A percentile compares a stretch with the other conserved stretches of the same genome.
phyloP scores from a whole-genome alignment of 2,113 vertebrate genomes.

The Esox niger region DNA sequence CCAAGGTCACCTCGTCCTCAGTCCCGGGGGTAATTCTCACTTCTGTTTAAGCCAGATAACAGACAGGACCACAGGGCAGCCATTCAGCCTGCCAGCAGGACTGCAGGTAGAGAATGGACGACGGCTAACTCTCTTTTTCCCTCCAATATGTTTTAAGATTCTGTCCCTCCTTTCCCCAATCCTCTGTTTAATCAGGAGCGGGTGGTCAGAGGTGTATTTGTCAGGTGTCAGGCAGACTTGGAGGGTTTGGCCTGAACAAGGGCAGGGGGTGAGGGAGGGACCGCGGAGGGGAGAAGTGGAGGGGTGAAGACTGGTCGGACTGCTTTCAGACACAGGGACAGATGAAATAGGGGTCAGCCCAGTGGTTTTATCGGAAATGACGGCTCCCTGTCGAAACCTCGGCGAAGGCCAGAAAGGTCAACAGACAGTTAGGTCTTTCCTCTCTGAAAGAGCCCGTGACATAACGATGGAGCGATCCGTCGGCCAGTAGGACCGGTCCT shows the following conservation, averaged over 20 bases:
- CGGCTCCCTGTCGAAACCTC: constrained; percentile 10
- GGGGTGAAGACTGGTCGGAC: no score
- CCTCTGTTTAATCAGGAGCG: constrained; percentile 50
- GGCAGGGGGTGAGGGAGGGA: constrained; percentile 25
- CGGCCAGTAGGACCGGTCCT: constrained; percentile 1
- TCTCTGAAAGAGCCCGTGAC: constrained; percentile 8
- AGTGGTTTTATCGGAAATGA: no score
- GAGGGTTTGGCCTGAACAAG: constrained; percentile 12
- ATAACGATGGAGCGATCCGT: constrained; percentile 5
- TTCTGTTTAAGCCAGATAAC: constrained; percentile 63
- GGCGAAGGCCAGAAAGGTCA: not conserved
- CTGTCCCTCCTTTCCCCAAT: constrained; percentile 32
- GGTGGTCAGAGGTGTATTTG: constrained; percentile 34
- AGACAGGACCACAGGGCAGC: constrained; percentile 11
- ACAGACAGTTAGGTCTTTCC: not conserved
- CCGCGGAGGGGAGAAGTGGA: constrained; percentile 25
- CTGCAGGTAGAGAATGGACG: constrained; percentile 38
- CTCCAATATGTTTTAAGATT: constrained; percentile 30
- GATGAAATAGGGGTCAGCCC: no score
- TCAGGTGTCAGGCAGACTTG: constrained; percentile 31
- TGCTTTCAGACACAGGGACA: constrained; percentile 40
- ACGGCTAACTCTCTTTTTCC: constrained; percentile 5
- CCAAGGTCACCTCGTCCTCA: constrained; percentile 52
- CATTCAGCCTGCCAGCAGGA: constrained; percentile 37
- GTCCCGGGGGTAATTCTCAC: constrained; percentile 38